Base-by-base conservation (phyloP, 2,888 invertebrate species). In the Octodonta nipae region DNA sequence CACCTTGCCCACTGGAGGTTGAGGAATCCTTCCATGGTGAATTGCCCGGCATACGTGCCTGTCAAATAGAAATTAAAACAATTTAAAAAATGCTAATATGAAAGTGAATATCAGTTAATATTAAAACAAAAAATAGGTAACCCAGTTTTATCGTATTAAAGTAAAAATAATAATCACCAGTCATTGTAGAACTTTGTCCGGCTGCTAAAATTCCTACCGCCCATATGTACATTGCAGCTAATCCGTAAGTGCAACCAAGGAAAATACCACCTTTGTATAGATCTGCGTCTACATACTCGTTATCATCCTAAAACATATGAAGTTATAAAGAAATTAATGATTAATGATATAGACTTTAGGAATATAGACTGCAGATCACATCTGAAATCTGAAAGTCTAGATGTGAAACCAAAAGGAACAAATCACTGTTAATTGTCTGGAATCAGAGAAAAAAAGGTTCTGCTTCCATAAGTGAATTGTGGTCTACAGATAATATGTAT, bases 1-100 rank as follows among this genome's bases (percentile, higher is more conserved):
- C 88, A 89, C 26, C 82, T 71, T 1, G 80, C 70, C 86, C 86
- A 87, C 51, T 75, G 73, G 8, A 88, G 64, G 52, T 84, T 79
- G 11, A 88, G 60, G 54, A 88, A 87, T n/a, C 87, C 87, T 69
- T 84, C 83, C 84, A 85, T 84, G 0, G 79, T 80, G 58, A 85
- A 85, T 56, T 85, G 85, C 1, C 85, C 85, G n/a, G 83, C 76
- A 57, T 84, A 84, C 1, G 83, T 60, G 13, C 79, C 26, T 26
- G 13, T 8, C 8, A 17, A 17, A 17, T 6, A n/a, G n/a, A n/a
- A n/a, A n/a, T n/a, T n/a, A 22, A 22, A n/a, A 22, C 4, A 22
- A 10, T 22, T 22, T 22, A 22, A 22, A 4, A 4, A 10, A 3
- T 11, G 22, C 10, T 22, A n/a, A n/a, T n/a, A n/a, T n/a, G n/a